Evolutionary conservation across 2,888 invertebrate genomes (phyloP).

Genomic region (Digitonthophagus gazella): DNA sequence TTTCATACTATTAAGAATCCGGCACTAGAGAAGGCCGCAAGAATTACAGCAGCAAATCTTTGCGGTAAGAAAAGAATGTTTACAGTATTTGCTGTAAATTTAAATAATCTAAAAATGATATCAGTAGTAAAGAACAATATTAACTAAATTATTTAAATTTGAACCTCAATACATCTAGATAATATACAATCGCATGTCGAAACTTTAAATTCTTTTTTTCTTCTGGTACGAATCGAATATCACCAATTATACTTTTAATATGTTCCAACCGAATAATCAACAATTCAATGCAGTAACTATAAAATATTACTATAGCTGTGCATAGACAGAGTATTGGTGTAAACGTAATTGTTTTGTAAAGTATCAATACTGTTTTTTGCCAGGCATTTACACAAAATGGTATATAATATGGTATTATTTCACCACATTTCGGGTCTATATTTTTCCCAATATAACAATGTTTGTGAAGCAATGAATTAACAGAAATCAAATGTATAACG

Average conservation of each 20-base stretch:
- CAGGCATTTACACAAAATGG: too few species aligned
- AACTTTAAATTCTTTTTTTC: background rate
- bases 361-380: too few species aligned
- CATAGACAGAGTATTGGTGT: too few species aligned
- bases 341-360: too few species aligned
- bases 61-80: too few species aligned
- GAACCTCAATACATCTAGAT: background rate
- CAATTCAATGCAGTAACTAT: background rate
- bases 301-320: background rate
- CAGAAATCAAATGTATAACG: too few species aligned
- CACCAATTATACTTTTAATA: background rate
- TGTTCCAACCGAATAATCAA: background rate
- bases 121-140: background rate
- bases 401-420: too few species aligned
- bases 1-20: too few species aligned
- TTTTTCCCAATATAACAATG: too few species aligned
- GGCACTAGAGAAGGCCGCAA: background rate
- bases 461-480: too few species aligned
- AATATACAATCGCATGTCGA: background rate
- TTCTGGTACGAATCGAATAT: background rate
- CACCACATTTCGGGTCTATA: too few species aligned
- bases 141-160: background rate
- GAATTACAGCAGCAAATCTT: background rate
- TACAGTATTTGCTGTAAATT: background rate
- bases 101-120: background rate